Conservation (phyloP, 2,113 vertebrate genomes). For the Leiothrix lutea region DNA sequence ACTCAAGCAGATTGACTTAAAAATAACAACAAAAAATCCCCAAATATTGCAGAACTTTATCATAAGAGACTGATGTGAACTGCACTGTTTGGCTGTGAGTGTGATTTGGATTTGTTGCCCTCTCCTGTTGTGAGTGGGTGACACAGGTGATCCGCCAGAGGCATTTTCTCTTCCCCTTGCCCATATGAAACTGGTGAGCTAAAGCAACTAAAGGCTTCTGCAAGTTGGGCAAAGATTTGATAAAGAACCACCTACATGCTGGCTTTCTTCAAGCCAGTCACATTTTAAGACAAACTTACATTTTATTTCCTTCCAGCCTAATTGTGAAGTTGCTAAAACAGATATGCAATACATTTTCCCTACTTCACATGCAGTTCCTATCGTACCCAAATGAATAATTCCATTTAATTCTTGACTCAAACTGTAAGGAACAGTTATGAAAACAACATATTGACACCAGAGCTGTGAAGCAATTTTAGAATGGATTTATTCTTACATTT, state of each 20-base stretch:
- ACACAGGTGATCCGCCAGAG: neutral
- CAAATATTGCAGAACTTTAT: neutral
- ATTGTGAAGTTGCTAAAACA: neutral
- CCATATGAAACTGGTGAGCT: neutral
- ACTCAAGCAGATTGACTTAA: neutral
- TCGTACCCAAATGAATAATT: neutral
- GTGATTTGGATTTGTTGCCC: neutral
- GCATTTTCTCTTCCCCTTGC: neutral
- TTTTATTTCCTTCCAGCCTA: neutral
- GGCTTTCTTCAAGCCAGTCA: neutral
- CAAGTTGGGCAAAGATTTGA: neutral
- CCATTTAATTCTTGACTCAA: neutral
- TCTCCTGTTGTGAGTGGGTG: neutral
- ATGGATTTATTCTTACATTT: conserved; percentile 74
- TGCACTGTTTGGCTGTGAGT: neutral
- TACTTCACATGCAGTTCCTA: neutral
- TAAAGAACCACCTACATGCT: neutral
- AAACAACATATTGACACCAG: neutral
- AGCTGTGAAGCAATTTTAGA: neutral
- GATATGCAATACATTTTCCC: neutral
- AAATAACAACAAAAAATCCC: neutral
- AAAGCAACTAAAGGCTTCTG: neutral
- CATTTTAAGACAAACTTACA: neutral
- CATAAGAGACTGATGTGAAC: neutral
- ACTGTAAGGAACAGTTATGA: neutral